Conservation (phyloP, 1,140 invertebrate genomes). For the Drosophila kanapiae region DNA sequence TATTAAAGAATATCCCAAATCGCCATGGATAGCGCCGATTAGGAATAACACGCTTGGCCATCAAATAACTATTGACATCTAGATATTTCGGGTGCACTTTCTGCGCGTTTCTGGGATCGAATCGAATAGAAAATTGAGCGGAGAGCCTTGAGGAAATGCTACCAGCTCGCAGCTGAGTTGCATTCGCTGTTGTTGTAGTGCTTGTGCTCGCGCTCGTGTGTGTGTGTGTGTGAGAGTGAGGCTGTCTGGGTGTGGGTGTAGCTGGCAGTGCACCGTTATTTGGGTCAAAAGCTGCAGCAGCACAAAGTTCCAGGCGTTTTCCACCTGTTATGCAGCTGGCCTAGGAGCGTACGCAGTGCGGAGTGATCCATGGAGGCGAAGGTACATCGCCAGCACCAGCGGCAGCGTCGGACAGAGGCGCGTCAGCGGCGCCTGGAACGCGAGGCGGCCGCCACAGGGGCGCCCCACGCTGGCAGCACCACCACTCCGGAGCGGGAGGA, state of each 20-base stretch:
- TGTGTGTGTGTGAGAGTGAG: conserved; percentile 12
- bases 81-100: conserved; percentile 1
- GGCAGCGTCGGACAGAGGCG: conserved; percentile 76
- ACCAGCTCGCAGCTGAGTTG: conserved; percentile 45
- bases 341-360: conserved; percentile 27
- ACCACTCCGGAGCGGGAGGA: conserved; percentile 52
- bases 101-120: background rate
- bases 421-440: conserved; percentile 70
- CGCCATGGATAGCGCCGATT: conserved; percentile 23
- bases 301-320: conserved; percentile 47
- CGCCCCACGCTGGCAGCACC: conserved; percentile 17
- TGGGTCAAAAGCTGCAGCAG: conserved; percentile 70
- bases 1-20: conserved; percentile 10
- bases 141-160: conserved; percentile 57
- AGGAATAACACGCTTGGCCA: background rate
- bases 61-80: background rate
- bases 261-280: conserved; percentile 67
- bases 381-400: conserved; percentile 83
- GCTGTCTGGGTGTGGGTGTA: conserved; percentile 32
- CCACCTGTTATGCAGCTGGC: conserved; percentile 73
- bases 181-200: conserved; percentile 37
- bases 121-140: conserved; percentile 1
- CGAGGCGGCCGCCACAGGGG: conserved; percentile 60
- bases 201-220: conserved; percentile 22
- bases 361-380: conserved; percentile 66